These are phyloP conservation scores for Amblyopsis rosae DNA, from an alignment of 2,113 vertebrate genomes.

Conservation along the genomic window DNA sequence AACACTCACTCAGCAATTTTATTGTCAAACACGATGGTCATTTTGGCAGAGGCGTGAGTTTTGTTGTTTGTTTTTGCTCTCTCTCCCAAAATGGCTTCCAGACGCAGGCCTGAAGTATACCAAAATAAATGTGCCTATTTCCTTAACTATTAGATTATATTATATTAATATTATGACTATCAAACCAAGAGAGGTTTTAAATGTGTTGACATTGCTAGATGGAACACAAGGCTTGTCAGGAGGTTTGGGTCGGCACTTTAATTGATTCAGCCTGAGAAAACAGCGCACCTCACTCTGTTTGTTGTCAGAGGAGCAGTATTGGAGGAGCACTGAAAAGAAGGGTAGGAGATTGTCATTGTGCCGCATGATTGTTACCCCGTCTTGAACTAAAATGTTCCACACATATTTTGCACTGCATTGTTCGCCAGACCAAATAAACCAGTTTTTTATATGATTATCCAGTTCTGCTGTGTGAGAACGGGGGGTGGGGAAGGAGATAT, in stretches of 20 bases:
- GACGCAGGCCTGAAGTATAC: constrained; percentile 20
- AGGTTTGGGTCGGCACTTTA: too few relatives aligned
- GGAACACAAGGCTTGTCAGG: too few relatives aligned
- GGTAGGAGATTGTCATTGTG: too few relatives aligned
- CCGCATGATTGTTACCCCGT: constrained; percentile 12
- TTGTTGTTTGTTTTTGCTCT: constrained; percentile 8
- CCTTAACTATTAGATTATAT: too few relatives aligned
- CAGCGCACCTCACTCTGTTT: too few relatives aligned
- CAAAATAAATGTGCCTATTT: too few relatives aligned
- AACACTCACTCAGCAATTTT: constrained; percentile 48
- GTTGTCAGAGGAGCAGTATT: too few relatives aligned
- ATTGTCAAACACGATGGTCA: constrained; percentile 54
- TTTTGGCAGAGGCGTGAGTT: constrained; percentile 12
- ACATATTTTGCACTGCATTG: neutral
- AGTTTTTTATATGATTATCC: constrained; percentile 20
- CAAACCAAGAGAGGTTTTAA: constrained; percentile 13
- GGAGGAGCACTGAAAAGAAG: too few relatives aligned
- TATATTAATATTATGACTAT: too few relatives aligned
- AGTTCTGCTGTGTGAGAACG: neutral
- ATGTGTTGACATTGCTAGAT: too few relatives aligned
- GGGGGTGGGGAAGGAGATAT: too few relatives aligned
- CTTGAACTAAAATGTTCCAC: neutral
- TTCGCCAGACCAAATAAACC: constrained; percentile 41
- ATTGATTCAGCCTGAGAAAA: too few relatives aligned
- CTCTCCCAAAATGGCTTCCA: constrained; percentile 49